phyloP scores from a whole-genome alignment of 1,140 invertebrate genomes.

The Zaprionus lachaisei region DNA sequence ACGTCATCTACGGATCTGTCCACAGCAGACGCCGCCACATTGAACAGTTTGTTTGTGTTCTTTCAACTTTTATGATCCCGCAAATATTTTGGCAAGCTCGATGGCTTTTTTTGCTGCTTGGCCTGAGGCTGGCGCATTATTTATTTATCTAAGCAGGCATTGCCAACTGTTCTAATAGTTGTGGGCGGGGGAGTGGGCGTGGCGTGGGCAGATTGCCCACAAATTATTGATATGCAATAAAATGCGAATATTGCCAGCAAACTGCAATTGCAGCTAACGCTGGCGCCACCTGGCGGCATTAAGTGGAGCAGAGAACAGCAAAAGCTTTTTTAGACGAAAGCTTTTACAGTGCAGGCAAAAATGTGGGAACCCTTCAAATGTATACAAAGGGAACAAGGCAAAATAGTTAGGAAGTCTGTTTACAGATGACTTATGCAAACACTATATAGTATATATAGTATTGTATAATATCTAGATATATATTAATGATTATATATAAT shows the following conservation, averaged over 20 bases:
- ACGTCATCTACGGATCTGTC: neutral
- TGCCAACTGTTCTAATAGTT: constrained; percentile 3
- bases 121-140: constrained; percentile 55
- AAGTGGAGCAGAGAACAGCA: neutral
- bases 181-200: neutral
- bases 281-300: constrained; percentile 31
- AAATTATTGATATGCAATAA: constrained; percentile 25
- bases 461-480: neutral
- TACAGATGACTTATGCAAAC: neutral
- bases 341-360: constrained; percentile 37
- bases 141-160: constrained; percentile 55
- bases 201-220: constrained; percentile 12
- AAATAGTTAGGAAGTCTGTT: neutral
- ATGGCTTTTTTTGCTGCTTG: constrained; percentile 21
- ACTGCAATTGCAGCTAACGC: neutral
- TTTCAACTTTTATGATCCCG: constrained; percentile 42
- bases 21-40: constrained; percentile 13
- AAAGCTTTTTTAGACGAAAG: constrained; percentile 17
- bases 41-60: constrained; percentile 33
- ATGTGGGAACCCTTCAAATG: neutral
- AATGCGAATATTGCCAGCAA: constrained; percentile 4
- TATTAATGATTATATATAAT: neutral
- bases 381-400: neutral
- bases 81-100: constrained; percentile 35
- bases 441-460: neutral